Base-by-base conservation (phyloP, 1,140 invertebrate species). In the Mycetomoellerius zeteki region DNA sequence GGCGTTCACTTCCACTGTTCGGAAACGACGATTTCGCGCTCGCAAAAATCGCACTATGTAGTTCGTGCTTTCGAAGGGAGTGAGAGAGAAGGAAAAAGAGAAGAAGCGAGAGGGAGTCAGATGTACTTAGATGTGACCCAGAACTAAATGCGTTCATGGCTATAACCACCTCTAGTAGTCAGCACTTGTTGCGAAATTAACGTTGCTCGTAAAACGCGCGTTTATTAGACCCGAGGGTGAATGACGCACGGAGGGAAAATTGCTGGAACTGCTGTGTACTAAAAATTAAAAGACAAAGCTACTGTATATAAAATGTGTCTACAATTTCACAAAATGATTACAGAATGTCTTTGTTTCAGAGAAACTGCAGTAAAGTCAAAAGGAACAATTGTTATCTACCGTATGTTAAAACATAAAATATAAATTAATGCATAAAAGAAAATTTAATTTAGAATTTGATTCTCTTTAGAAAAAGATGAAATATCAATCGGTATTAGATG, bases 181-280 rank as follows among this genome's bases (percentile, higher is more conserved):
- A 54, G 27, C 64, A 50, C 72, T 84, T 27, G 75, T 90, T 90
- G 87, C 89, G 89, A 90, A 90, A 90, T 90, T 88, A 82, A 60
- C 71, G 33, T 5, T 71, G 76, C 71, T 90, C 81, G 65, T 90
- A 88, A 90, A 90, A 80, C 64, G 56, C 33, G 27, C 64, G 77
- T 33, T 71, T 67, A 88, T 90, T 86, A 77, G 86, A 88, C 86
- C 67, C 60, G 56, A 67, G 58, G 88, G 86, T 76, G 89, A 90
- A 89, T 89, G 89, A 75, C 52, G 58, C 56, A 75, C 67, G 19
- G 52, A 37, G 88, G 88, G 65, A 90, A 60, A 87, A 69, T 81
- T 81, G 37, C 10, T 43, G 21, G n/a, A 56, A 43, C 64, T 37
- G 27, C 71, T 54, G 27, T 27, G 69, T 12, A 24, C 0, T 69